Evolutionary conservation across 2,888 invertebrate species (phyloP).

Genomic region (Gerris lacustris): DNA sequence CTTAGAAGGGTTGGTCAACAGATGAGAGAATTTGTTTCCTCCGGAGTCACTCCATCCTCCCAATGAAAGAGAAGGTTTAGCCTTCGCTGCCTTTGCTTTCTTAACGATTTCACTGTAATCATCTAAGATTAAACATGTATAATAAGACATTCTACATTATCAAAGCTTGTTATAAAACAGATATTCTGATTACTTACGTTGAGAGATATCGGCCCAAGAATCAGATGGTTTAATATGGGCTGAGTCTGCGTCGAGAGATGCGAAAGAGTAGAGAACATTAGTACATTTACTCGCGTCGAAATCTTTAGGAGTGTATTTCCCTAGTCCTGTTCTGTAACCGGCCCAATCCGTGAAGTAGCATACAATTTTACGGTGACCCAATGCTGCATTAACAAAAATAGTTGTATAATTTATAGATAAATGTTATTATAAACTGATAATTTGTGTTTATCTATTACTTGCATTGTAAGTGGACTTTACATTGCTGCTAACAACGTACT

Average conservation of each 20-base stretch:
- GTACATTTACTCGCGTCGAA: conserved; percentile 78
- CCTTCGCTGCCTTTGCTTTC: not conserved
- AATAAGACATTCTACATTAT: too few species aligned
- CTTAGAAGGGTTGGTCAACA: not conserved
- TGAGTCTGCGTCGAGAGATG: conserved; percentile 62
- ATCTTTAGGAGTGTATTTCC: conserved; percentile 70
- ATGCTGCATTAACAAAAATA: too few species aligned
- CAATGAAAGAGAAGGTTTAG: not conserved
- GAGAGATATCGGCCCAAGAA: conserved; percentile 78
- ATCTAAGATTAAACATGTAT: not conserved
- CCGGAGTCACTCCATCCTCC: not conserved
- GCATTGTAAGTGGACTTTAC: too few species aligned
- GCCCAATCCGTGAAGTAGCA: conserved; percentile 93
- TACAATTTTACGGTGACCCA: conserved; percentile 49
- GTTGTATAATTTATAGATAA: too few species aligned
- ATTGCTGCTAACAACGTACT: too few species aligned
- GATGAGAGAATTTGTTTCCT: not conserved
- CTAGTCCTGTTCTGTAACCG: conserved; percentile 74
- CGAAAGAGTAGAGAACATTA: conserved; percentile 85
- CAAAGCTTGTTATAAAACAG: too few species aligned
- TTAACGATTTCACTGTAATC: not conserved
- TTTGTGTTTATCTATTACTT: too few species aligned
- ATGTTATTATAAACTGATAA: too few species aligned
- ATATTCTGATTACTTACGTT: conserved; percentile 45
- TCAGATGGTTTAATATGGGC: conserved; percentile 73